Conservation (phyloP, 2,797 vertebrate species). For the Chelonia mydas region DNA sequence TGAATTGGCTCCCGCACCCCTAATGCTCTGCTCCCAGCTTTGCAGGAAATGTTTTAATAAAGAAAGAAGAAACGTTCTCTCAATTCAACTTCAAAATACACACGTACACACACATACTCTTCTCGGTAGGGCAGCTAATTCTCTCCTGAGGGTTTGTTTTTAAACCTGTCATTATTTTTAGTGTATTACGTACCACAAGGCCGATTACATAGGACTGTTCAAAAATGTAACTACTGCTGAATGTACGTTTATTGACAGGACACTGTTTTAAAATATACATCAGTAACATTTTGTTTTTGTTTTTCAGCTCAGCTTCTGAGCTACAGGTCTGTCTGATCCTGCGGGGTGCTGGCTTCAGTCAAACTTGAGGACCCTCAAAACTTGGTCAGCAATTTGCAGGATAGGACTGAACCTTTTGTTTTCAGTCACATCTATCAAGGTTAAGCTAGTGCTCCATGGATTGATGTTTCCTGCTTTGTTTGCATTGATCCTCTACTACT, state of each 20-base stretch:
- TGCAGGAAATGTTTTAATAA: slow-evolving; percentile 10
- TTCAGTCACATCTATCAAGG: not conserved
- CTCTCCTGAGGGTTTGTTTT: not conserved
- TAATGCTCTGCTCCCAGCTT: not conserved
- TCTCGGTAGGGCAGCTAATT: not conserved
- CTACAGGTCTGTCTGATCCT: not conserved
- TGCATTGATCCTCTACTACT: not conserved
- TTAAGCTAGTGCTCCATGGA: not conserved
- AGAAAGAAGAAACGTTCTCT: not conserved
- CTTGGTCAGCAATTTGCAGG: not conserved
- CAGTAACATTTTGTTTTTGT: not conserved
- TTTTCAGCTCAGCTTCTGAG: not conserved
- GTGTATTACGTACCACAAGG: not conserved
- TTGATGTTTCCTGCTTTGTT: not conserved
- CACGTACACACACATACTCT: not conserved
- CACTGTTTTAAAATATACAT: not conserved
- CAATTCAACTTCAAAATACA: not conserved
- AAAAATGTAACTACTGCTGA: not conserved
- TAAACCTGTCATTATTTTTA: not conserved
- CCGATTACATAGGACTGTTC: not conserved
- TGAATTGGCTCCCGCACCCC: not conserved
- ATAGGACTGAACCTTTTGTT: not conserved
- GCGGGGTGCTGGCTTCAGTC: not conserved
- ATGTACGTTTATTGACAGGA: not conserved
- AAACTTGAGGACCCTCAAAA: not conserved